Evolutionary conservation across 2,113 vertebrate genomes (phyloP).

Genomic region (Hydrochoerus hydrochaeris): DNA sequence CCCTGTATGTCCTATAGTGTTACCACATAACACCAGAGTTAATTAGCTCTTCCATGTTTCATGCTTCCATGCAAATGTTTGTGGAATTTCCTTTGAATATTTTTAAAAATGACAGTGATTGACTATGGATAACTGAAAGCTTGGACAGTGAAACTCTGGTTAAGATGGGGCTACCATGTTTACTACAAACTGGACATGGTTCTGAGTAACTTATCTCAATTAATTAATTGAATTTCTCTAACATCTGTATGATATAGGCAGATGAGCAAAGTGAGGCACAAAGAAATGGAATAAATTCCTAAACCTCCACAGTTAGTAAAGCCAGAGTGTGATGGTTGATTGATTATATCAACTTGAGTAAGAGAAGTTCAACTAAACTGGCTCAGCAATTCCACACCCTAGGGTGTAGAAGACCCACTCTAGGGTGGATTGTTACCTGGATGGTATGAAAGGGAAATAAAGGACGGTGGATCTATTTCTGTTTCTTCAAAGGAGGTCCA

Average conservation of each 20-base stretch:
- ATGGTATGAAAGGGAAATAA: no score
- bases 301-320: neutral
- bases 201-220: neutral
- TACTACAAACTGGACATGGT: neutral
- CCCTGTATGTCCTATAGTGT: neutral
- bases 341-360: neutral
- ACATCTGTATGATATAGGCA: neutral
- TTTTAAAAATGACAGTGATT: neutral
- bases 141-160: neutral
- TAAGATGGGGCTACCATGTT: neutral
- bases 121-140: neutral
- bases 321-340: neutral
- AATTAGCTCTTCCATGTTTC: neutral
- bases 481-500: no score
- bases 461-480: no score
- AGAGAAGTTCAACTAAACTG: neutral
- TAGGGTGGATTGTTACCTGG: no score
- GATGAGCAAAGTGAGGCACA: conserved; percentile 6
- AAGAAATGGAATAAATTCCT: conserved; percentile 29
- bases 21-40: neutral
- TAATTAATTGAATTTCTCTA: conserved; percentile 5
- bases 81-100: neutral
- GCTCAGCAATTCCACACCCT: neutral
- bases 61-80: neutral
- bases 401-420: no score